Evolutionary conservation across 2,888 invertebrate species (phyloP).

Genomic region (Polydrusus cervinus): DNA sequence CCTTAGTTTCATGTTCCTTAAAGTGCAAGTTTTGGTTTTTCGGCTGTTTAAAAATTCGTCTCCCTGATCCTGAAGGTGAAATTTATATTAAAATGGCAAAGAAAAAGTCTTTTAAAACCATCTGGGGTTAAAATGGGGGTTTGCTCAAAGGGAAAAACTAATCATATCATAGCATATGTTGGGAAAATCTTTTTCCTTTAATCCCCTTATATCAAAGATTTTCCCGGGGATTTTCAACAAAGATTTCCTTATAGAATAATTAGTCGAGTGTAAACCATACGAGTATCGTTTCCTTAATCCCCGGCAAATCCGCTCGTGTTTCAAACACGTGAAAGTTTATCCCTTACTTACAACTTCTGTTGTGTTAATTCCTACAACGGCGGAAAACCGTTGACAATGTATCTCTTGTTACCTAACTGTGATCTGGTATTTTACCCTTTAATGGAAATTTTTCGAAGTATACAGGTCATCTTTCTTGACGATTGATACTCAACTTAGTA

Average conservation of each 20-base stretch:
- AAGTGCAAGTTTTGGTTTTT: not conserved
- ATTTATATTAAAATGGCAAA: too few relatives aligned
- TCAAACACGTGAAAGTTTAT: slow-evolving; percentile 40
- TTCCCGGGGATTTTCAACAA: slow-evolving; percentile 17
- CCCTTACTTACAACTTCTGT: slow-evolving; percentile 41
- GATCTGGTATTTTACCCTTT: slow-evolving; percentile 22
- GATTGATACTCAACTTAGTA: too few relatives aligned
- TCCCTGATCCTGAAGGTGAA: too few relatives aligned
- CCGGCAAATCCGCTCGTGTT: slow-evolving; percentile 37
- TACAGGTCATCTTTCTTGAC: too few relatives aligned
- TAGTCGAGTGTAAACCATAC: slow-evolving; percentile 34
- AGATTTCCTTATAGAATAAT: slow-evolving; percentile 35
- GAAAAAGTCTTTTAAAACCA: not conserved
- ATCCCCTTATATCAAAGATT: slow-evolving; percentile 29
- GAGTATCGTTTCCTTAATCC: slow-evolving; percentile 21
- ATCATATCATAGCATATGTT: slow-evolving; percentile 11
- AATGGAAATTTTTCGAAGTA: too few relatives aligned
- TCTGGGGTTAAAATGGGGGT: not conserved
- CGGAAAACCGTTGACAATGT: slow-evolving; percentile 47
- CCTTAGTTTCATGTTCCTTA: slow-evolving; percentile 31
- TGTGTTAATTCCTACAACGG: slow-evolving; percentile 41
- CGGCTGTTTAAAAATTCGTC: too few relatives aligned
- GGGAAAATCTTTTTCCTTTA: slow-evolving; percentile 27
- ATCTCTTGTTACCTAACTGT: slow-evolving; percentile 41
- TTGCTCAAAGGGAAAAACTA: slow-evolving; percentile 5